Conservation (phyloP, 2,113 vertebrate species). For the Toxotes chatareus region DNA sequence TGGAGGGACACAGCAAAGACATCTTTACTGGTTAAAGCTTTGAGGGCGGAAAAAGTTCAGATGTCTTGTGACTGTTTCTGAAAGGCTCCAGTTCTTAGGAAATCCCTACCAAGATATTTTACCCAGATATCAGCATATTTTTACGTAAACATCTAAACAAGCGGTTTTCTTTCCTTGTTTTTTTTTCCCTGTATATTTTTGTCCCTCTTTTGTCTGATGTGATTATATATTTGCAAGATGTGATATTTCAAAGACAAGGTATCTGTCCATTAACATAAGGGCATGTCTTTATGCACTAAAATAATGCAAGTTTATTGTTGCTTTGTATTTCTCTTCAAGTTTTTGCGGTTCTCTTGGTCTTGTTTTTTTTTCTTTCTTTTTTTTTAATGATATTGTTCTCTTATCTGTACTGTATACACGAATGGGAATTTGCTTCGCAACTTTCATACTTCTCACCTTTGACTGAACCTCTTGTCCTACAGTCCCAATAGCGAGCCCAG, state of each 20-base stretch:
- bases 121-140: constrained; percentile 41
- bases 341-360: constrained; percentile 40
- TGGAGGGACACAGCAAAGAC: constrained; percentile 59
- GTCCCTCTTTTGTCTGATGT: constrained; percentile 8
- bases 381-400: constrained; percentile 37
- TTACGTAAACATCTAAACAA: constrained; percentile 51
- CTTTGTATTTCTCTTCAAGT: constrained; percentile 63
- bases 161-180: constrained; percentile 39
- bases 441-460: constrained; percentile 64
- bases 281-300: constrained; percentile 83
- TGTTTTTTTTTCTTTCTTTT: not conserved
- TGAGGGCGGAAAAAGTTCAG: constrained; percentile 2
- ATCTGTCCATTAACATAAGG: constrained; percentile 68
- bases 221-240: constrained; percentile 60
- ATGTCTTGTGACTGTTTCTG: constrained; percentile 33
- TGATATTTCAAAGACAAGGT: constrained; percentile 70
- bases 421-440: constrained; percentile 68
- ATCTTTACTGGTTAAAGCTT: constrained; percentile 18
- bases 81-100: constrained; percentile 45
- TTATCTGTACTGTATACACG: constrained; percentile 61
- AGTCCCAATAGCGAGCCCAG: constrained; percentile 70
- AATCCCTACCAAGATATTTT: constrained; percentile 52
- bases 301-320: constrained; percentile 66
- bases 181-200: constrained; percentile 6
- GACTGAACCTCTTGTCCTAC: constrained; percentile 68